Percentiles rank a stretch among this genome's conserved stretches.
These are phyloP conservation scores for Baronia brevicornis DNA, from an alignment of 2,888 invertebrate species.

Conservation along the genomic window DNA sequence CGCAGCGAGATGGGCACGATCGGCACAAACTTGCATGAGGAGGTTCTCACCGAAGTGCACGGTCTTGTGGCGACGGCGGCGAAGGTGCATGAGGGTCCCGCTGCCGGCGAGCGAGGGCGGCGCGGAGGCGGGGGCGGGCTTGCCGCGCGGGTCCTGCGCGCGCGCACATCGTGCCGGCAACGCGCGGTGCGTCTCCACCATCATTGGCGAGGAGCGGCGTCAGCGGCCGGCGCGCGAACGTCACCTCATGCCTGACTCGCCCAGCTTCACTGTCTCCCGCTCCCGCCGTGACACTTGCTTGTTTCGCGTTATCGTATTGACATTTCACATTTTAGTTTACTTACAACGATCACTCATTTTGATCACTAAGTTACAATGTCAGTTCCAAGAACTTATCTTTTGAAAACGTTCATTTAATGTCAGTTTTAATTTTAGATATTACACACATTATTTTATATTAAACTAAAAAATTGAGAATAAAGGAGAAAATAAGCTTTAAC, in stretches of 20 bases:
- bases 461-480: too few relatives aligned
- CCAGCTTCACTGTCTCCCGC: conserved; percentile 27
- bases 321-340: conserved; percentile 23
- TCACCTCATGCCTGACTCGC: conserved; percentile 62
- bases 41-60: conserved; percentile 87
- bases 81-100: conserved; percentile 74
- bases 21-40: conserved; percentile 83
- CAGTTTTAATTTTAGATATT: too few relatives aligned
- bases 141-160: conserved; percentile 57
- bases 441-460: too few relatives aligned
- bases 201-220: conserved; percentile 71
- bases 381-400: too few relatives aligned
- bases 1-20: conserved; percentile 75
- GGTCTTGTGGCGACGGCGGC: conserved; percentile 84
- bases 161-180: conserved; percentile 65
- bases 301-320: conserved; percentile 26
- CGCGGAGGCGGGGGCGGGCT: conserved; percentile 74
- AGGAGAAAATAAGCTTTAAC: too few relatives aligned
- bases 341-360: conserved; percentile 23
- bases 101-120: conserved; percentile 72
- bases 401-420: too few relatives aligned
- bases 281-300: conserved; percentile 28
- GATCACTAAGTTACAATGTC: conserved; percentile 19
- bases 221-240: conserved; percentile 65
- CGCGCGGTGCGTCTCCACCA: conserved; percentile 72